phyloP scores from a whole-genome alignment of 2,888 invertebrate species.

The Nephrotoma guestfalica region DNA sequence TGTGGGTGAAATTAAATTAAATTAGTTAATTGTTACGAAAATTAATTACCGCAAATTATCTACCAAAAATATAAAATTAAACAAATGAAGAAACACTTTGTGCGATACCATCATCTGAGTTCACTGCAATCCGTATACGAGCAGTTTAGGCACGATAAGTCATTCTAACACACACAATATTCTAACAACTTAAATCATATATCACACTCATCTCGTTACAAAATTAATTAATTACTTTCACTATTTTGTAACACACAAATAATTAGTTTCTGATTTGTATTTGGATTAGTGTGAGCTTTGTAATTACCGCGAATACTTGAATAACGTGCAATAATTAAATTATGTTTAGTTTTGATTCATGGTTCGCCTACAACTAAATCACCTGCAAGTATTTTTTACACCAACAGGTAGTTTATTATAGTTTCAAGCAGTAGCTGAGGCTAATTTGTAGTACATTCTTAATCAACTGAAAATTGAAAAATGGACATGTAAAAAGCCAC shows the following conservation, averaged over 20 bases:
- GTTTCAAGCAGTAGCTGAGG: not conserved
- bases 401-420: not conserved
- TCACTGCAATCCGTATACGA: not conserved
- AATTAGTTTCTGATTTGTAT: not conserved
- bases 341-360: not conserved
- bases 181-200: not conserved
- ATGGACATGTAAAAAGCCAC: not conserved
- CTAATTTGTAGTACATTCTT: not conserved
- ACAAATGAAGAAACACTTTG: not conserved
- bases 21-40: not conserved
- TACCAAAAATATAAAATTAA: constrained; percentile 29
- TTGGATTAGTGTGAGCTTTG: not conserved
- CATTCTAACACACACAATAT: not conserved
- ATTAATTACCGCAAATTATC: constrained; percentile 19
- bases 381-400: not conserved
- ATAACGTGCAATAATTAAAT: not conserved
- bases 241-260: not conserved
- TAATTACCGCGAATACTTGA: not conserved
- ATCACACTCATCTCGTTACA: not conserved
- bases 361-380: not conserved
- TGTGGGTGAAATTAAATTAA: not conserved
- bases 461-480: not conserved
- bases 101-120: not conserved
- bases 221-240: not conserved
- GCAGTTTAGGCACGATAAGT: not conserved